Percentiles rank a stretch among this genome's conserved stretches.
These are phyloP conservation scores for rat (Rattus norvegicus) DNA, from an alignment of 2,113 vertebrate genomes.

Conservation along the genomic window GRCr8 NC_086038.1:12472001-12472500, in stretches of 20 bases:
- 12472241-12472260: not conserved
- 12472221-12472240: not conserved
- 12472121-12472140: too few species aligned
- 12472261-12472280: not conserved
- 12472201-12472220: not conserved
- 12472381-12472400: not conserved
- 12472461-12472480: not conserved
- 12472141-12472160: not conserved
- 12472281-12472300: not conserved
- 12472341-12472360: not conserved
- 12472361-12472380: not conserved
- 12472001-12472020: too few species aligned
- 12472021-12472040: too few species aligned
- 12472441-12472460: not conserved
- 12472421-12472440: not conserved
- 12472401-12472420: not conserved
- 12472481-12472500: too few species aligned
- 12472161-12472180: not conserved
- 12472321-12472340: not conserved
- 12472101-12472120: too few species aligned
- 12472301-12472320: not conserved
- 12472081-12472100: too few species aligned
- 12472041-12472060: too few species aligned
- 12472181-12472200: not conserved
- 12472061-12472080: too few species aligned